phyloP scores from a whole-genome alignment of 2,888 invertebrate genomes.

The Leptinotarsa haldemani region DNA sequence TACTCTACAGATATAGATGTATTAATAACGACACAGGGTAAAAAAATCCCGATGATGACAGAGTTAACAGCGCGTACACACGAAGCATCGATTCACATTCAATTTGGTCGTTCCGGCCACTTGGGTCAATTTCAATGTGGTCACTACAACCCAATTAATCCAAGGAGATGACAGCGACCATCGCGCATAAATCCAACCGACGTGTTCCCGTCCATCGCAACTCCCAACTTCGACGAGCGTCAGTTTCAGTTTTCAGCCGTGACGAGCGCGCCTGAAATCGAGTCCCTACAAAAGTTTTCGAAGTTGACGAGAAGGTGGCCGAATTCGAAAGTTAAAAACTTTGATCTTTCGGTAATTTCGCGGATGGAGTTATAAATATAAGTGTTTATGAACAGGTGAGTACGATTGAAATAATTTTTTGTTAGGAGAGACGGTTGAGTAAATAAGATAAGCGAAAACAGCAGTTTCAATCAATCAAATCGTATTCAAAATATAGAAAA shows the following conservation, averaged over 20 bases:
- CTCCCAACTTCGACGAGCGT: not conserved
- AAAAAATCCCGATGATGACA: conserved; percentile 2
- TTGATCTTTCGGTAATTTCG: not conserved
- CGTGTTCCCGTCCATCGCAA: not conserved
- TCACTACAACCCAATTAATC: conserved; percentile 27
- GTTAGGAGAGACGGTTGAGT: not conserved
- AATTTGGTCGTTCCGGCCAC: not conserved
- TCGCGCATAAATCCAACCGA: conserved; percentile 2
- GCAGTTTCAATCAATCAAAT: too few relatives aligned
- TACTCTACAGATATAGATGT: too few relatives aligned
- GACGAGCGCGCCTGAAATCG: conserved; percentile 4
- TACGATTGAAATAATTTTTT: not conserved
- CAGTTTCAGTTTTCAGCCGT: conserved; percentile 11
- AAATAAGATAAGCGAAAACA: not conserved
- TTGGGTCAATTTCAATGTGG: conserved; percentile 17
- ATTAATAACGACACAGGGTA: not conserved
- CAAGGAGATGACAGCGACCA: not conserved
- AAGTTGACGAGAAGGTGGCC: not conserved
- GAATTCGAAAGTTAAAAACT: conserved; percentile 1
- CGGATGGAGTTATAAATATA: not conserved
- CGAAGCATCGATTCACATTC: conserved; percentile 14
- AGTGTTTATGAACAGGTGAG: not conserved
- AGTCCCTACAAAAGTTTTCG: not conserved
- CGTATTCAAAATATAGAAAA: too few relatives aligned
- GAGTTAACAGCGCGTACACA: not conserved